phyloP scores from a whole-genome alignment of 2,888 invertebrate species.

The Ophonus ardosiacus region DNA sequence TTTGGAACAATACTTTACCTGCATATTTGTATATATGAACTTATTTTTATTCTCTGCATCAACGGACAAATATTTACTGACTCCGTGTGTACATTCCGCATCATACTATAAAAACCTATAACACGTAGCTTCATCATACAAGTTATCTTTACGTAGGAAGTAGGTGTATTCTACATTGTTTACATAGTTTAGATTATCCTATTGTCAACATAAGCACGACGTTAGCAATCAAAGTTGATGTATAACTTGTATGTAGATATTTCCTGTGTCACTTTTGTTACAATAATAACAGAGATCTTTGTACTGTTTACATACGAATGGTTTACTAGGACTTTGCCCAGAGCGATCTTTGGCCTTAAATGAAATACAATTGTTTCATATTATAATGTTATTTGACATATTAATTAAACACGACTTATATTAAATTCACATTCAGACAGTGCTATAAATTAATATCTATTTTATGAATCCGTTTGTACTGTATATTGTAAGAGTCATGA shows the following conservation, averaged over 20 bases:
- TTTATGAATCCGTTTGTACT: background rate
- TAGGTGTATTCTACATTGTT: background rate
- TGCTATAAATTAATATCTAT: background rate
- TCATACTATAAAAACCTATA: background rate
- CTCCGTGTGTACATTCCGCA: no score
- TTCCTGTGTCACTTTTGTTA: background rate
- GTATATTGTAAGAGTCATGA: background rate
- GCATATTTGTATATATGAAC: no score
- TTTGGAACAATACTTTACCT: no score
- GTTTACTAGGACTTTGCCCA: background rate
- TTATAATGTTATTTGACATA: background rate
- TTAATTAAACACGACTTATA: background rate
- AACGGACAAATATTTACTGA: no score
- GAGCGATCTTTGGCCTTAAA: background rate
- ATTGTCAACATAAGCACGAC: background rate
- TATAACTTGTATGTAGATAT: background rate
- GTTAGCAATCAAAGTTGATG: background rate
- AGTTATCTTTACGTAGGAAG: background rate
- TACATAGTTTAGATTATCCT: background rate
- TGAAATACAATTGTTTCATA: background rate
- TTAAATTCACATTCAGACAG: background rate
- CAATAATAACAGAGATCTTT: background rate
- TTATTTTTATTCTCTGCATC: no score
- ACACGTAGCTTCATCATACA: background rate
- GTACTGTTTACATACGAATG: background rate